phyloP scores from a whole-genome alignment of 2,888 invertebrate genomes.

The Elgonia sp. region DNA sequence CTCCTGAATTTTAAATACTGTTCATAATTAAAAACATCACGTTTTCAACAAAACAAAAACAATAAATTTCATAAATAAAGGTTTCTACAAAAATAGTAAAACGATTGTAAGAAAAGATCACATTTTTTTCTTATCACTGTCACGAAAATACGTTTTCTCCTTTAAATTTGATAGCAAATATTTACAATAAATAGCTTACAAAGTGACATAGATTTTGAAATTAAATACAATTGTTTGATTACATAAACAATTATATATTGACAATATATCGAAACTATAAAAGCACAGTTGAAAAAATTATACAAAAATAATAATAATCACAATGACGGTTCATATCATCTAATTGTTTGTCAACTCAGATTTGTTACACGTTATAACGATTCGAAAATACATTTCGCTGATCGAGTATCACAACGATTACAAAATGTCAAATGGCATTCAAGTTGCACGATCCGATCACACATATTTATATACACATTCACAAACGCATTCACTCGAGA shows the following conservation, averaged over 20 bases:
- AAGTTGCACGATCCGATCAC: constrained; percentile 46
- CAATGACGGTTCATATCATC: constrained; percentile 43
- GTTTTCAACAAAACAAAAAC: constrained; percentile 17
- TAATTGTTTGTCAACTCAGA: constrained; percentile 46
- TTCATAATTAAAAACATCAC: constrained; percentile 31
- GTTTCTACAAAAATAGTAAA: constrained; percentile 1
- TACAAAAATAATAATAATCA: constrained; percentile 41
- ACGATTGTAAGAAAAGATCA: constrained; percentile 23
- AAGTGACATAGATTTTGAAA: constrained; percentile 41
- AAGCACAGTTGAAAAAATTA: background rate
- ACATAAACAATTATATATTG: constrained; percentile 41
- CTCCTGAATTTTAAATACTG: constrained; percentile 20
- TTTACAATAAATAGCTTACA: constrained; percentile 71
- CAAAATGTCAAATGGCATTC: constrained; percentile 71
- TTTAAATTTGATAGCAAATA: constrained; percentile 47
- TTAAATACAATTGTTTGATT: constrained; percentile 38
- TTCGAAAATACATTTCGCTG: constrained; percentile 40
- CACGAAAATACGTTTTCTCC: constrained; percentile 31
- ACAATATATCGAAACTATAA: constrained; percentile 29
- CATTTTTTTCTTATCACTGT: constrained; percentile 58
- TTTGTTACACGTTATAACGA: constrained; percentile 32
- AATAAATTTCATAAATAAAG: background rate
- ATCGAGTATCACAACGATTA: constrained; percentile 60
- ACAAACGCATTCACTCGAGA: constrained; percentile 41
- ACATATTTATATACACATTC: constrained; percentile 66